Conservation (phyloP, 2,888 invertebrate genomes). For the Diachrysia chrysitis region DNA sequence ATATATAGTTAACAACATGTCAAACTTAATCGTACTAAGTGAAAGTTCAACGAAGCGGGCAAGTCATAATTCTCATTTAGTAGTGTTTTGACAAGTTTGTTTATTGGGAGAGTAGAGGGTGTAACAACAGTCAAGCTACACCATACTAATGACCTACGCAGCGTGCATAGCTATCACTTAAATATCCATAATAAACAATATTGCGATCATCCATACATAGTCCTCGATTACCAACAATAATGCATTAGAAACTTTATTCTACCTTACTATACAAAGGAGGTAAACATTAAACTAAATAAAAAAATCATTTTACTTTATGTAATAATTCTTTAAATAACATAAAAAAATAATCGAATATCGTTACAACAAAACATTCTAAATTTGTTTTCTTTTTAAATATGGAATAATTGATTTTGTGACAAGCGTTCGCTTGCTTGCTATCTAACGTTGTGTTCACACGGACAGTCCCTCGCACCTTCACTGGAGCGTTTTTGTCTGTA, state of each 20-base stretch:
- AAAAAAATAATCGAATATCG: constrained; percentile 87
- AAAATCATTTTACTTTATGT: constrained; percentile 84
- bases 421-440: constrained; percentile 71
- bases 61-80: not conserved
- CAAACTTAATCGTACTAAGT: constrained; percentile 5
- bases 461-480: constrained; percentile 59
- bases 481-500: constrained; percentile 59
- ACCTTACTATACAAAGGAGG: constrained; percentile 81
- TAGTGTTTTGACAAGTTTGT: not conserved
- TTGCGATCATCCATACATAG: constrained; percentile 59
- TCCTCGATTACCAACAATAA: constrained; percentile 73
- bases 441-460: constrained; percentile 69
- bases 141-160: constrained; percentile 59
- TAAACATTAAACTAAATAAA: constrained; percentile 81
- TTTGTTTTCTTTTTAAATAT: constrained; percentile 77
- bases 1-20: constrained; percentile 7
- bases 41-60: not conserved
- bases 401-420: constrained; percentile 86
- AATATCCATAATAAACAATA: constrained; percentile 62
- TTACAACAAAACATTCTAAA: constrained; percentile 84
- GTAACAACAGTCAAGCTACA: constrained; percentile 58
- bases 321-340: constrained; percentile 86
- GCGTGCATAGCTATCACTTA: constrained; percentile 67
- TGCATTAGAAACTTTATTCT: constrained; percentile 75
- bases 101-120: not conserved